Conservation (phyloP, 1,140 invertebrate genomes). For the Penaeus vannamei region DNA sequence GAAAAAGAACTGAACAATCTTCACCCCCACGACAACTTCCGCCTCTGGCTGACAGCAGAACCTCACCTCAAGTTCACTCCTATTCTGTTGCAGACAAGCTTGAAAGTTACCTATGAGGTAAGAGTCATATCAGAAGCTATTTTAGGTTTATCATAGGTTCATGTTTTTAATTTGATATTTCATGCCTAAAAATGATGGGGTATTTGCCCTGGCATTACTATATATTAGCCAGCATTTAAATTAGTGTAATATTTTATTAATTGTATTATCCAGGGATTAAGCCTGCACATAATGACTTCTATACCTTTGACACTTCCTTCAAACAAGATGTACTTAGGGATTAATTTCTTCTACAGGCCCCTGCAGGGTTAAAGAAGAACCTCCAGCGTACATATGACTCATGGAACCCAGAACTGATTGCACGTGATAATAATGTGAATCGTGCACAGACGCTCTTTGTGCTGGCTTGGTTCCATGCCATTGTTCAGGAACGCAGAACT, state of each 20-base stretch:
- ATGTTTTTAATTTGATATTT: no score
- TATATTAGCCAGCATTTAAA: no score
- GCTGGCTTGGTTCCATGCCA: conserved; percentile 87
- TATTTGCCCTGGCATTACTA: no score
- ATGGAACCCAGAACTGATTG: conserved; percentile 75
- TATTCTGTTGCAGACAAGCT: conserved; percentile 78
- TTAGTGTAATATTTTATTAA: no score
- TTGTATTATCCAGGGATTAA: no score
- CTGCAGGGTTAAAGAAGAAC: conserved; percentile 80
- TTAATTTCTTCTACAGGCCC: conserved; percentile 73
- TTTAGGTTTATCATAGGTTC: not conserved
- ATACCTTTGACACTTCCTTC: not conserved
- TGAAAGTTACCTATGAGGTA: conserved; percentile 91
- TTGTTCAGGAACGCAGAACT: conserved; percentile 88
- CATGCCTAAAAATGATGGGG: no score
- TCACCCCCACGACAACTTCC: conserved; percentile 78
- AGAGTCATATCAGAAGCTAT: conserved; percentile 36
- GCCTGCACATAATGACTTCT: no score
- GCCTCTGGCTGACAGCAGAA: conserved; percentile 86
- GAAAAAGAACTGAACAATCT: conserved; percentile 80
- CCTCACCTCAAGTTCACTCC: conserved; percentile 79
- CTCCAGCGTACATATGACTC: conserved; percentile 76
- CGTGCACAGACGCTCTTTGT: conserved; percentile 78
- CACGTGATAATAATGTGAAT: conserved; percentile 73
- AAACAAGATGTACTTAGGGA: not conserved